phyloP scores from a whole-genome alignment of 37 sponge, comb jelly and placozoan species.

The Beroe ovata region DNA sequence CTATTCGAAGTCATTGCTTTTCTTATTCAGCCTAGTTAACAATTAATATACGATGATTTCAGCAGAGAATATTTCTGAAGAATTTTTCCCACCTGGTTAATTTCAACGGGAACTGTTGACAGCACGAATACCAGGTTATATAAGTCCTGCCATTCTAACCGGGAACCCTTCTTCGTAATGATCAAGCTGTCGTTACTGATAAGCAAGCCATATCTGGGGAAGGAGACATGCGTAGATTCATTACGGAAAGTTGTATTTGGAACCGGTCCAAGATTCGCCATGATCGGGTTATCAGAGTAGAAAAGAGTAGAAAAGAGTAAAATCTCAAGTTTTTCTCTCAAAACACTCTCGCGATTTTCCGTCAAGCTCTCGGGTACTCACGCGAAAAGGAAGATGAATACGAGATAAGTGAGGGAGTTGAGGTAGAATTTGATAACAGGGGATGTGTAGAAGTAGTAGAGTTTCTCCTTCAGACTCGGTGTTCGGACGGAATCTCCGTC shows the following conservation, averaged over 20 bases:
- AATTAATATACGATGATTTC: too few species aligned
- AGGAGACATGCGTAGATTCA: background rate
- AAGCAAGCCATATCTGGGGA: constrained; percentile 19
- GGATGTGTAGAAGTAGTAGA: constrained; percentile 63
- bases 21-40: too few species aligned
- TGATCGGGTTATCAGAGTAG: too few species aligned
- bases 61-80: too few species aligned
- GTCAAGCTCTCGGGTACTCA: too few species aligned
- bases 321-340: too few species aligned
- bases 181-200: background rate
- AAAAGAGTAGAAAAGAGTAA: too few species aligned
- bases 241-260: background rate
- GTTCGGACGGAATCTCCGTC: constrained; percentile 1
- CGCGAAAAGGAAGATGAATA: constrained; percentile 26
- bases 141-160: constrained; percentile 41
- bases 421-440: constrained; percentile 66
- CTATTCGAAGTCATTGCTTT: too few species aligned
- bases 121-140: constrained; percentile 57
- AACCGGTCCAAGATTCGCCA: too few species aligned
- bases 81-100: constrained; percentile 61
- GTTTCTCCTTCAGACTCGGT: constrained; percentile 39
- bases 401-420: constrained; percentile 37
- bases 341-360: too few species aligned
- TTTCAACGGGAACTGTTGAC: constrained; percentile 51
- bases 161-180: background rate